Percentiles rank a stretch among this genome's conserved stretches.
These are phyloP conservation scores for Nephrotoma guestfalica DNA, from an alignment of 2,888 invertebrate species.

Conservation along the genomic window DNA sequence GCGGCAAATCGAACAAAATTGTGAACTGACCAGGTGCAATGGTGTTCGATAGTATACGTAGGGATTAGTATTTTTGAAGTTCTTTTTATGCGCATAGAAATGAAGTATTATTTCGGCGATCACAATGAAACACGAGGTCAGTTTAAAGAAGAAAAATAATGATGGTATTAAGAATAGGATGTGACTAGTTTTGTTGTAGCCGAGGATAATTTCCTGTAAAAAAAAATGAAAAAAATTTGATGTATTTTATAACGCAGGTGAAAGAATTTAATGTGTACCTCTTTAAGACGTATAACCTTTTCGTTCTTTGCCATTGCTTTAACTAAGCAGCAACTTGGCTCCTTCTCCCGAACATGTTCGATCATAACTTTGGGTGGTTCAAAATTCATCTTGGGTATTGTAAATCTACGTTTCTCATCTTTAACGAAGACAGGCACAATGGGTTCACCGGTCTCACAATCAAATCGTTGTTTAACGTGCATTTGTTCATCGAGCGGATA, in stretches of 20 bases:
- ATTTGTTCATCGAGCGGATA: background rate
- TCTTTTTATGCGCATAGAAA: constrained; percentile 52
- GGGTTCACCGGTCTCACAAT: background rate
- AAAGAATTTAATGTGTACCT: constrained; percentile 8
- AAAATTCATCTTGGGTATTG: background rate
- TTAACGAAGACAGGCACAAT: background rate
- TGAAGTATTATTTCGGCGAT: constrained; percentile 47
- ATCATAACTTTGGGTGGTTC: background rate
- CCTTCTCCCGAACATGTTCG: constrained; percentile 8
- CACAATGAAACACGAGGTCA: constrained; percentile 36
- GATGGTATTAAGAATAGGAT: constrained; percentile 45
- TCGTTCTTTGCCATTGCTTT: constrained; percentile 9
- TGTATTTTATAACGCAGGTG: constrained; percentile 3
- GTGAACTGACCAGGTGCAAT: constrained; percentile 48
- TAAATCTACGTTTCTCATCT: background rate
- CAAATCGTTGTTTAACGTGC: background rate
- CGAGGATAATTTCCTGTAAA: constrained; percentile 26
- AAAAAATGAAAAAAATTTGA: constrained; percentile 1
- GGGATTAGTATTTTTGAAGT: constrained; percentile 40
- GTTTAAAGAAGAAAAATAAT: constrained; percentile 40
- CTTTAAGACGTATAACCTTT: constrained; percentile 14
- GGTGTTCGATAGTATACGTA: constrained; percentile 53
- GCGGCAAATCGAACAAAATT: constrained; percentile 53
- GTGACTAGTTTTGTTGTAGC: constrained; percentile 30
- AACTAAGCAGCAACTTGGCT: constrained; percentile 5